Evolutionary conservation across 2,113 vertebrate genomes (phyloP), one percentile per base, ranked within the genome.

Genomic region (Miniopterus natalensis): DNA sequence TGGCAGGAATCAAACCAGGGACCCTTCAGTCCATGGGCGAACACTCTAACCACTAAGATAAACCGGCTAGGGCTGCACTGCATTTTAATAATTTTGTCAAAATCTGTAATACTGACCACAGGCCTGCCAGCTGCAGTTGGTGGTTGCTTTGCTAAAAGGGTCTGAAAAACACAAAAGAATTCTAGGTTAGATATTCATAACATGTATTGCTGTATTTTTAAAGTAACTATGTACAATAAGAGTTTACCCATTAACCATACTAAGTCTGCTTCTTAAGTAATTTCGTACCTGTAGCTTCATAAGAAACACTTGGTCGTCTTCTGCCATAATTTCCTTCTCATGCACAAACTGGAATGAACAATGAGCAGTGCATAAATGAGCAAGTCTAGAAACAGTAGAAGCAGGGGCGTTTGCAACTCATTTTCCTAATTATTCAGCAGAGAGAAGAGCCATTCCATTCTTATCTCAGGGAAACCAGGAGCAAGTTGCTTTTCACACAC

Each of bases 271-370:
- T 85, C 59, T 74, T 23, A 79, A 25, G 3, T 78, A 92, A 92
- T 17, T 49, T 84, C 92, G 95, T 98, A 99, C 99, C 99, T 99
- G 99, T 94, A 99, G 98, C 98, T 99, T 99, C 97, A 99, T 99
- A 94, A 99, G 99, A 98, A 99, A 99, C 79, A 99, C 99, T 97
- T 99, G 99, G 97, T 99, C 99, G 95, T 99, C 99, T 98, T 99
- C 99, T 88, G 99, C 99, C 97, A 99, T 98, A 70, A 99, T 99
- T 98, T 99, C 99, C 98, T 99, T 99, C 98, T 99, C 99, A 36
- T 99, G 99, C 75, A 99, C 99, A 98, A 99, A 99, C 99, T 99
- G 98, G 73, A 98, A 98, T 66, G 90, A 97, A 92, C 96, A 98
- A 98, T 63, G 91, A 97, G 95, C 96, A 95, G 95, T 14, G 70